phyloP scores from a whole-genome alignment of 2,113 vertebrate genomes.

The Arizona elegans region DNA sequence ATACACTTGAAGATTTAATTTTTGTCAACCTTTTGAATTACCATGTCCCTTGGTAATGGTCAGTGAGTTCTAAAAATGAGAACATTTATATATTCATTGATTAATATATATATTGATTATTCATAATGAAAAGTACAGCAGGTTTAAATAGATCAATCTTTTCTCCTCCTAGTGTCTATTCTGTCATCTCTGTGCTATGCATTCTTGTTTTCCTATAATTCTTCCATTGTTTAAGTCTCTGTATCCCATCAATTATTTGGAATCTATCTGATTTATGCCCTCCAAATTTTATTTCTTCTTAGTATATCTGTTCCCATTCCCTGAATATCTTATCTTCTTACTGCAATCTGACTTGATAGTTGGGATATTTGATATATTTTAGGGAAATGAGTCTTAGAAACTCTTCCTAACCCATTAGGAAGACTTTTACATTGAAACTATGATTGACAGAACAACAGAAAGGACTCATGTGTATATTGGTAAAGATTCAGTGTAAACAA shows the following conservation, averaged over 20 bases:
- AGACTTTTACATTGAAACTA: neutral
- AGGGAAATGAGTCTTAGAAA: conserved; percentile 1
- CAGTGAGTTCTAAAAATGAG: neutral
- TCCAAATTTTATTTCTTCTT: conserved; percentile 11
- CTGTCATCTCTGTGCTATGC: neutral
- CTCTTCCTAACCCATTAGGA: neutral
- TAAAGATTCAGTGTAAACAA: neutral
- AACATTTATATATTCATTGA: neutral
- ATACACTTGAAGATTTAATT: conserved; percentile 14
- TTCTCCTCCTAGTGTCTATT: neutral
- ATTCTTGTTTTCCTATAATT: neutral
- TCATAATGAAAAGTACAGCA: neutral
- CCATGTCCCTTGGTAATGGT: neutral
- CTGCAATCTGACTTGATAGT: conserved; percentile 14
- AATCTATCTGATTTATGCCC: conserved; percentile 3
- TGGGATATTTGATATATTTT: conserved; percentile 6
- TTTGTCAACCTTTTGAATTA: neutral
- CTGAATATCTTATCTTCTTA: conserved; percentile 12
- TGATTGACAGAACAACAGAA: neutral
- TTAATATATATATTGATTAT: neutral
- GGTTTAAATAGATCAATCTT: neutral
- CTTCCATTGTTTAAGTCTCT: neutral
- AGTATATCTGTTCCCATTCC: neutral
- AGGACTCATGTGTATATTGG: neutral
- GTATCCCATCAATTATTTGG: neutral